Conservation (phyloP, 2,888 invertebrate genomes). For the Eilema sororculum region DNA sequence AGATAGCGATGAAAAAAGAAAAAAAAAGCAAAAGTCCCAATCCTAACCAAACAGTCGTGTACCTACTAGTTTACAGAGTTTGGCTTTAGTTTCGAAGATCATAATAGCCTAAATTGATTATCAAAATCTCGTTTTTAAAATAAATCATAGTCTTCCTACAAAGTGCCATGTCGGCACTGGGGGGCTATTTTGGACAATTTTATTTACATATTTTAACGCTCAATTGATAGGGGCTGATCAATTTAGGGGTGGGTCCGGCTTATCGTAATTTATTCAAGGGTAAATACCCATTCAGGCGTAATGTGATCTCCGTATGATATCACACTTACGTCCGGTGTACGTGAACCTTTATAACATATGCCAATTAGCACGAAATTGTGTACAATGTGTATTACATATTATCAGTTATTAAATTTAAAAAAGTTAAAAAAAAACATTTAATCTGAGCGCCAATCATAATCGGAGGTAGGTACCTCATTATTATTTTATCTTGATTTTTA, state of each 20-base stretch:
- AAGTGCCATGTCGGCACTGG: slow-evolving; percentile 58
- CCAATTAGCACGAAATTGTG: background rate
- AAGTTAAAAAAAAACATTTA: background rate
- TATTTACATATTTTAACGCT: slow-evolving; percentile 85
- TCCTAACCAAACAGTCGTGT: too few relatives aligned
- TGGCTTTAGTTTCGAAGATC: too few relatives aligned
- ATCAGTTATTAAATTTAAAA: too few relatives aligned
- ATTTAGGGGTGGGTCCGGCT: slow-evolving; percentile 65
- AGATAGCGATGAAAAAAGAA: too few relatives aligned
- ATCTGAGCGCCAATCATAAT: background rate
- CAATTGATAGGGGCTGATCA: slow-evolving; percentile 84
- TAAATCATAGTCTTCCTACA: slow-evolving; percentile 56
- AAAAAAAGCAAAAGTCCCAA: too few relatives aligned
- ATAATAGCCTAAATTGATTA: background rate
- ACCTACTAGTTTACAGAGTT: too few relatives aligned
- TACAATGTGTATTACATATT: background rate
- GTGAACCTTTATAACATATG: background rate
- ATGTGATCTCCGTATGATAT: slow-evolving; percentile 22
- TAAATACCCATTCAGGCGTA: slow-evolving; percentile 20
- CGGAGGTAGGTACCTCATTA: too few relatives aligned
- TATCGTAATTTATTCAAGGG: slow-evolving; percentile 49
- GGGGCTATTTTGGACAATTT: slow-evolving; percentile 78
- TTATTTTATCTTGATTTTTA: background rate
- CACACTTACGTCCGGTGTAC: slow-evolving; percentile 16
- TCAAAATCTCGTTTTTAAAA: slow-evolving; percentile 16